Base-by-base conservation (phyloP, 2,888 invertebrate species). In the Parapristionchus giblindavisi region DNA sequence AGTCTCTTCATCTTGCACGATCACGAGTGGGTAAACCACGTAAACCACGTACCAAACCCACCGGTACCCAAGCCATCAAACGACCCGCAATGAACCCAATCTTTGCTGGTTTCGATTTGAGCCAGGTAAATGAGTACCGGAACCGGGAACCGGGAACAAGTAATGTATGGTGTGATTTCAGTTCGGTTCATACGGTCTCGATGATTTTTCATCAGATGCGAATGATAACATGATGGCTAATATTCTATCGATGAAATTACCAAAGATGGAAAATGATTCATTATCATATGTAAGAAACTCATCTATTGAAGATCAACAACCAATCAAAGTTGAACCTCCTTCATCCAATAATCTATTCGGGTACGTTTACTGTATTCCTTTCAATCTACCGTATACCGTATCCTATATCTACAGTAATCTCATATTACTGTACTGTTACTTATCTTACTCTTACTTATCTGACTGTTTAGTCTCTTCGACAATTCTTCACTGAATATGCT, bases 1-100 rank as follows among this genome's bases (percentile, higher is more conserved):
- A 87, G 75, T 83, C 84, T 56, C 79, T 87, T 27, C 83, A 85
- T 3, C 80, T 83, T n/a, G 87, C 87, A 34, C 77, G 87, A 60
- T 78, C 77, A 24, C 76, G 80, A 36, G 81, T 78, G 17, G 81
- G 81, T 32, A 83, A 83, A 51, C 83, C 83, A n/a, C 79, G 77
- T 29, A 83, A 83, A 75, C 81, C 77, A 24, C 78, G 80, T 58
- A 77, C 52, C 51, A 75, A 78, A 27, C 75, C 75, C 0, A 38
- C 43, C 6, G 58, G 56, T 48, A 17, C 38, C 8, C 52, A 60
- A 38, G 56, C 70, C 5, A 2, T 71, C 14, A 71, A 71, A 40
- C 36, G 70, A 56, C 70, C 70, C 21, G 70, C 70, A 3, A 27
- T 52, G 21, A 32, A 56, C 21, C 58, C 58, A 17, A 5, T 58